Conservation (phyloP, 2,888 invertebrate species). For the Parascotia fuliginaria region DNA sequence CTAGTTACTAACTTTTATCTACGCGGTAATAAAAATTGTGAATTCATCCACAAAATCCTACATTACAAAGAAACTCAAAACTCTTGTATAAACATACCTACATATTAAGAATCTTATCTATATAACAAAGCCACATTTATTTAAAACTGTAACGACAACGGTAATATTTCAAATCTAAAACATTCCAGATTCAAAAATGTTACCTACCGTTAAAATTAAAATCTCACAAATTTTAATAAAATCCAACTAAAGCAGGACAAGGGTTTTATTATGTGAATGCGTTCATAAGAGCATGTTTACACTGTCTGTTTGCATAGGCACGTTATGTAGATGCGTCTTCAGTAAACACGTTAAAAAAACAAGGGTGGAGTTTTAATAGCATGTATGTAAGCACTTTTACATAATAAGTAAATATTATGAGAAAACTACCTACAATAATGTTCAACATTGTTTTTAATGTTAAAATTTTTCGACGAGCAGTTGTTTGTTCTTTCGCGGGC, state of each 20-base stretch:
- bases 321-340: slow-evolving; percentile 82
- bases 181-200: no score
- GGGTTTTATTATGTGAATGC: slow-evolving; percentile 68
- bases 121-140: no score
- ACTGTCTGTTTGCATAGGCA: slow-evolving; percentile 77
- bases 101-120: no score
- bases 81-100: no score
- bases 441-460: slow-evolving; percentile 62
- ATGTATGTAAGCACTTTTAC: slow-evolving; percentile 42
- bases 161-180: no score
- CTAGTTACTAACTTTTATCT: no score
- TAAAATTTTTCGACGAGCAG: slow-evolving; percentile 54
- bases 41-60: no score
- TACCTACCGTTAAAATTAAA: slow-evolving; percentile 16
- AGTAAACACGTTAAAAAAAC: slow-evolving; percentile 84
- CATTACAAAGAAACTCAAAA: no score
- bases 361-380: slow-evolving; percentile 71
- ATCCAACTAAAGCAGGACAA: slow-evolving; percentile 58
- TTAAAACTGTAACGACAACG: no score
- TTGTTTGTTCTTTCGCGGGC: slow-evolving; percentile 46
- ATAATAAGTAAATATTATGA: slow-evolving; percentile 59
- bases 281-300: slow-evolving; percentile 81
- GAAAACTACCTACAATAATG: slow-evolving; percentile 47
- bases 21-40: no score
- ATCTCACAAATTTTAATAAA: slow-evolving; percentile 52